These are phyloP conservation scores for Thera obeliscata DNA, from an alignment of 2,888 invertebrate genomes.

Conservation along the genomic window DNA sequence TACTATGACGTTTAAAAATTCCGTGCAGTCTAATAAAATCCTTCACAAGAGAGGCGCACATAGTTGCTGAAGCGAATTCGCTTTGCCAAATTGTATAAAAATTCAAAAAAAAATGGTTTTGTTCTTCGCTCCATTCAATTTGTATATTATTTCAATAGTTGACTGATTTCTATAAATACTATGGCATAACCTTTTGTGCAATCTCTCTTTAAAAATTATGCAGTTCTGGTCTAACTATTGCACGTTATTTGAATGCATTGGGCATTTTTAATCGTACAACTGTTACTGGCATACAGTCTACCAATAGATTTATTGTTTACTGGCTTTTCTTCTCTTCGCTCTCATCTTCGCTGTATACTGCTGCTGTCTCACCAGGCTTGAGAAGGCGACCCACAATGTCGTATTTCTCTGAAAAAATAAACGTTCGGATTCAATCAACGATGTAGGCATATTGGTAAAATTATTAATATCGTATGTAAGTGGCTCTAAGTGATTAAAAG, in stretches of 20 bases:
- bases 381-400: constrained; percentile 75
- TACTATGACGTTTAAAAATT: constrained; percentile 16
- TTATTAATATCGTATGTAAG: too few relatives aligned
- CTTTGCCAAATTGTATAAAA: too few relatives aligned
- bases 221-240: not conserved
- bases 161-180: too few relatives aligned
- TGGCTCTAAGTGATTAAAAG: too few relatives aligned
- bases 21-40: constrained; percentile 7
- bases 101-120: too few relatives aligned
- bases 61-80: not conserved
- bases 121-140: too few relatives aligned
- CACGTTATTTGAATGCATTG: constrained; percentile 6
- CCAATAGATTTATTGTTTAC: constrained; percentile 13
- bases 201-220: constrained; percentile 1
- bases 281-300: constrained; percentile 4
- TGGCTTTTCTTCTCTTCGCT: constrained; percentile 71
- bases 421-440: not conserved
- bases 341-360: constrained; percentile 71
- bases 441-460: too few relatives aligned
- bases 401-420: constrained; percentile 72
- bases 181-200: not conserved
- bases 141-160: too few relatives aligned
- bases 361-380: constrained; percentile 74
- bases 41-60: not conserved
- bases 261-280: not conserved